Conservation (phyloP, 2,797 vertebrate species). For the Phrynocephalus forsythii region DNA sequence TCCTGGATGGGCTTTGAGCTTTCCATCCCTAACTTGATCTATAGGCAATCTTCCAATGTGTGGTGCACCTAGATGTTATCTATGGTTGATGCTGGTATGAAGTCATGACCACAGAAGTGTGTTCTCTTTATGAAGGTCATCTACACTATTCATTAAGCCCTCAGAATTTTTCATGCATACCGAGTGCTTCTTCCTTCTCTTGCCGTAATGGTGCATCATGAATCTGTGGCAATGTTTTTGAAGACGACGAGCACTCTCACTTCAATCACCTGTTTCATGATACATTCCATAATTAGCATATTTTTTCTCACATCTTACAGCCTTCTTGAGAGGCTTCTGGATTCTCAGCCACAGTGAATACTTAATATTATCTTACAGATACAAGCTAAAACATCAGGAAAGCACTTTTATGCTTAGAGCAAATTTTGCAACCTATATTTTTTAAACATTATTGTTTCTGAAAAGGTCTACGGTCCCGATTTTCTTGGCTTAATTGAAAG, state of each 20-base stretch:
- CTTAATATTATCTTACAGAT: slow-evolving; percentile 24
- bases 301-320: slow-evolving; percentile 44
- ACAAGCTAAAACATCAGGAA: slow-evolving; percentile 7
- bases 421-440: slow-evolving; percentile 27
- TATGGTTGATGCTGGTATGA: not conserved
- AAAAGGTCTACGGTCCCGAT: slow-evolving; percentile 26
- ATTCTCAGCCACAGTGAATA: slow-evolving; percentile 45
- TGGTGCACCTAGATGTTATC: not conserved
- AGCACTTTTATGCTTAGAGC: slow-evolving; percentile 34
- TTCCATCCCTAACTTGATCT: not conserved
- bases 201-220: slow-evolving; percentile 15
- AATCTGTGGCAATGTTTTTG: slow-evolving; percentile 1
- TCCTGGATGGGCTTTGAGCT: not conserved
- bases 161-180: slow-evolving; percentile 2
- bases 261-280: slow-evolving; percentile 19
- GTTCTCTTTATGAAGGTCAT: slow-evolving; percentile 8
- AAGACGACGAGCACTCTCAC: slow-evolving; percentile 11
- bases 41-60: not conserved
- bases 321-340: not conserved
- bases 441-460: slow-evolving; percentile 31
- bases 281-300: slow-evolving; percentile 47
- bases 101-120: not conserved
- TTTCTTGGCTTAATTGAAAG: slow-evolving; percentile 49
- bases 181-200: not conserved
- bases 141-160: slow-evolving; percentile 5